Conservation (phyloP, 2,888 invertebrate genomes). For the Sphaerophoria taeniata region DNA sequence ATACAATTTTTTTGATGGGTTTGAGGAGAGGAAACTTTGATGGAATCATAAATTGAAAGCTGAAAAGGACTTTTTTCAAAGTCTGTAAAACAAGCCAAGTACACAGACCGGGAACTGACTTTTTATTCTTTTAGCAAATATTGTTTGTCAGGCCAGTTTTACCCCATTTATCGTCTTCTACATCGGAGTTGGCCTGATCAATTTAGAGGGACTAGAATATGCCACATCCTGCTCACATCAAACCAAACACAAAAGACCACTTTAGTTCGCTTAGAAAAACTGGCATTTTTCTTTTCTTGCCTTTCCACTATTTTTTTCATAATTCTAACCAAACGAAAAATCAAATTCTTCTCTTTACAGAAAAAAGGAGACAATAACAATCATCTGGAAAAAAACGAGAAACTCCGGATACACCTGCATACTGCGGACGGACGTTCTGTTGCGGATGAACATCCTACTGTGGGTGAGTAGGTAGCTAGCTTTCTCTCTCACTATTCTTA, state of each 20-base stretch:
- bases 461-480: no score
- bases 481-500: not conserved
- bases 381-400: slow-evolving; percentile 83
- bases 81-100: not conserved
- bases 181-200: not conserved
- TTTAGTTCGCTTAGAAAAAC: slow-evolving; percentile 41
- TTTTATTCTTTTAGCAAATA: slow-evolving; percentile 34
- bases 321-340: slow-evolving; percentile 15
- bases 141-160: no score
- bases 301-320: no score
- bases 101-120: no score
- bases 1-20: no score
- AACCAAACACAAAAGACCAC: slow-evolving; percentile 21
- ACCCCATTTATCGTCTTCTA: no score
- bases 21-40: no score
- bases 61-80: no score
- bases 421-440: slow-evolving; percentile 89
- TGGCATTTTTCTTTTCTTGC: slow-evolving; percentile 4
- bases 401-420: slow-evolving; percentile 90
- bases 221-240: not conserved
- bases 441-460: slow-evolving; percentile 94
- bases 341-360: slow-evolving; percentile 40
- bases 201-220: not conserved
- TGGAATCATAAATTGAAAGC: no score
- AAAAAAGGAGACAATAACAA: not conserved